These are phyloP conservation scores for Poliocrania exsul DNA, from an alignment of 2,797 vertebrate species.

Conservation along the genomic window DNA sequence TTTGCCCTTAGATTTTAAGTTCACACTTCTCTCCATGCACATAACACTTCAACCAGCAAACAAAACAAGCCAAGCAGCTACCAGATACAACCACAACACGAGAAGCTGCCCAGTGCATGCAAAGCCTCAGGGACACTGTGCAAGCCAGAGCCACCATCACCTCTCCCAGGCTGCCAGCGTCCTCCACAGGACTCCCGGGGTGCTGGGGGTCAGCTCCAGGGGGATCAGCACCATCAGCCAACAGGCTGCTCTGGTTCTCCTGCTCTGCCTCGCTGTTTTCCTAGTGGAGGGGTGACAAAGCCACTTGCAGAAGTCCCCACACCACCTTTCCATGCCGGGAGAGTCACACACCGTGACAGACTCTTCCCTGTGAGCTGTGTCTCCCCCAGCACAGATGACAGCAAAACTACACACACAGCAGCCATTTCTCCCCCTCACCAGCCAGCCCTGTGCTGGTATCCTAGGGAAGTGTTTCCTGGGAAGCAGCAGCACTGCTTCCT, in stretches of 20 bases:
- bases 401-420: not conserved
- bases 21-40: not conserved
- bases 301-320: not conserved
- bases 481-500: not conserved
- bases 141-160: constrained; percentile 22
- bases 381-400: not conserved
- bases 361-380: accelerated
- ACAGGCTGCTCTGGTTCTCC: not conserved
- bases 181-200: constrained; percentile 74
- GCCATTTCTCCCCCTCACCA: not conserved
- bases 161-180: constrained; percentile 49
- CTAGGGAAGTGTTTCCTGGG: not conserved
- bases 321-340: accelerated
- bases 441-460: accelerated
- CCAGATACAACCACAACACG: not conserved
- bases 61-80: not conserved
- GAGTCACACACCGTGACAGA: accelerated
- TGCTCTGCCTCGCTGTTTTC: constrained; percentile 77
- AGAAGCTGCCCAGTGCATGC: not conserved
- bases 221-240: constrained; percentile 76
- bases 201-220: constrained; percentile 79
- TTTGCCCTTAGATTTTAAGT: not conserved
- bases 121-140: not conserved
- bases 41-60: not conserved
- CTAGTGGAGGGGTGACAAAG: constrained; percentile 37